Conservation (phyloP, 2,113 vertebrate species). For the Cygnus atratus region DNA sequence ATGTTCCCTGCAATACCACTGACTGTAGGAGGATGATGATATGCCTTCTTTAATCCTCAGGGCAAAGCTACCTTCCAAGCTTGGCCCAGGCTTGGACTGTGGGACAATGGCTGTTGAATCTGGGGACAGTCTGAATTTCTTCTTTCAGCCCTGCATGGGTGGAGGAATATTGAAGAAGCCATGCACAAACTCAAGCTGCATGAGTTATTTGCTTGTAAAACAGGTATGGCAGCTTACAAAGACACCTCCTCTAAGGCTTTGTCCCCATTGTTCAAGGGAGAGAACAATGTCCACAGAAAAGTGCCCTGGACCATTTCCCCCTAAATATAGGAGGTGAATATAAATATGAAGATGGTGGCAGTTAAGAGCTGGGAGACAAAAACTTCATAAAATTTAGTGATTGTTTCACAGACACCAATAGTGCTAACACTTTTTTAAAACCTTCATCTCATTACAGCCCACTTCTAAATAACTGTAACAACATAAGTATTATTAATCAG, state of each 20-base stretch:
- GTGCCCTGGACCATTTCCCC: background rate
- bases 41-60: background rate
- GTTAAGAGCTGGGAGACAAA: background rate
- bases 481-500: background rate
- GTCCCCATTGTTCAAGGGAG: background rate
- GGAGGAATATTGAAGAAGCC: background rate
- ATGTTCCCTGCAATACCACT: background rate
- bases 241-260: background rate
- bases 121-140: background rate
- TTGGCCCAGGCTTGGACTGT: background rate
- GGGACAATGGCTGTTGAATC: background rate
- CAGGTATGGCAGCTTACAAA: background rate
- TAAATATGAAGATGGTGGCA: background rate
- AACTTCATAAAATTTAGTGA: rapidly evolving
- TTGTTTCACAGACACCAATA: background rate
- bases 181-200: background rate
- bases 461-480: background rate
- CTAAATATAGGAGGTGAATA: background rate
- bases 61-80: background rate
- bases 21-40: background rate
- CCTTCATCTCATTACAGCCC: background rate
- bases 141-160: background rate
- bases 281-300: background rate
- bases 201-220: background rate
- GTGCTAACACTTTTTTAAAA: background rate